Conservation (phyloP, 2,888 invertebrate species). For the Sisyra terminalis region DNA sequence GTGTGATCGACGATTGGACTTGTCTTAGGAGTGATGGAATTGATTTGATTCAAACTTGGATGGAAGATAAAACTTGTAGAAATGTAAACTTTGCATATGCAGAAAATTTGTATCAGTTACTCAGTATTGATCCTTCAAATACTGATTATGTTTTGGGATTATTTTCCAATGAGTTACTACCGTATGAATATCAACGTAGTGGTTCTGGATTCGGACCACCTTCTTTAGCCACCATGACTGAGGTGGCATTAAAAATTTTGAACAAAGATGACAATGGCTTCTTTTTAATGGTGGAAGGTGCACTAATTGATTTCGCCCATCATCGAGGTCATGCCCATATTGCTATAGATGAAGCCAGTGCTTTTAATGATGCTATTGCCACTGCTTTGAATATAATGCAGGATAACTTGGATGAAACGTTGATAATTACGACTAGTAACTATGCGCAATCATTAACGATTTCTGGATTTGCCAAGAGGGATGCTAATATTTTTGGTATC, state of each 20-base stretch:
- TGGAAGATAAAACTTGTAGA: conserved; percentile 26
- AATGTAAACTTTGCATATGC: conserved; percentile 41
- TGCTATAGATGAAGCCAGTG: conserved; percentile 63
- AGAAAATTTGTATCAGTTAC: conserved; percentile 48
- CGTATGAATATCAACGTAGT: conserved; percentile 55
- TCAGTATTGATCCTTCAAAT: conserved; percentile 35
- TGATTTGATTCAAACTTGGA: conserved; percentile 59
- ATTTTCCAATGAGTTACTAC: conserved; percentile 64
- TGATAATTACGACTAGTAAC: conserved; percentile 73
- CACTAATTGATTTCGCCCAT: conserved; percentile 73
- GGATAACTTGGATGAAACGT: conserved; percentile 39
- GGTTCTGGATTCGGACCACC: conserved; percentile 50
- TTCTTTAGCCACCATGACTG: conserved; percentile 64
- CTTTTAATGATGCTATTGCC: conserved; percentile 62
- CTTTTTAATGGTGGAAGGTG: conserved; percentile 68
- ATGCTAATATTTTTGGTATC: conserved; percentile 51
- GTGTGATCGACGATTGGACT: conserved; percentile 20
- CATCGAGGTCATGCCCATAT: conserved; percentile 63
- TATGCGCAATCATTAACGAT: conserved; percentile 66
- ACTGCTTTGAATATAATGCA: conserved; percentile 40
- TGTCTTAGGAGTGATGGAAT: conserved; percentile 56
- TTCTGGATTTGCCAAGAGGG: conserved; percentile 58
- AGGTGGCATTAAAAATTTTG: conserved; percentile 55
- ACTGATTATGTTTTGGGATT: conserved; percentile 69
- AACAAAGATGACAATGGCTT: conserved; percentile 48